These are phyloP conservation scores for Pungitius pungitius DNA, from an alignment of 2,113 vertebrate species.

Conservation along the genomic window DNA sequence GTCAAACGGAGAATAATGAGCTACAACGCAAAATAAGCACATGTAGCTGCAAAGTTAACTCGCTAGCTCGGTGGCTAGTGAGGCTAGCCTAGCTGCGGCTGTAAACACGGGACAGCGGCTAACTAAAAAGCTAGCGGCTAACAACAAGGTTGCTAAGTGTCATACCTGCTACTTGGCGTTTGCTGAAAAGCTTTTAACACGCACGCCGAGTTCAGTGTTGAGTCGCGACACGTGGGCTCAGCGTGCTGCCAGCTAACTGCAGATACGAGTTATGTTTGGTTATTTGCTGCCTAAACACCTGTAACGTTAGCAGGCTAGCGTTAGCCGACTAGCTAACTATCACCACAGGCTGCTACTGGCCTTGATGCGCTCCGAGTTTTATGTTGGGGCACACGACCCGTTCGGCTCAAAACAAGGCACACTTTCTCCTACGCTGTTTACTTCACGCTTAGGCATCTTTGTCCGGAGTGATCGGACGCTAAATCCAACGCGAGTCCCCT, in stretches of 20 bases:
- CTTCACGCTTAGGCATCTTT: slow-evolving; percentile 69
- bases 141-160: slow-evolving; percentile 71
- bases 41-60: slow-evolving; percentile 70
- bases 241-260: slow-evolving; percentile 40
- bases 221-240: slow-evolving; percentile 14
- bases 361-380: slow-evolving; percentile 69
- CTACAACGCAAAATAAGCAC: slow-evolving; percentile 57
- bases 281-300: slow-evolving; percentile 64
- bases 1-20: slow-evolving; percentile 12
- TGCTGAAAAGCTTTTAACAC: slow-evolving; percentile 25
- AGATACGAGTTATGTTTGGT: slow-evolving; percentile 44
- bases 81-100: slow-evolving; percentile 54
- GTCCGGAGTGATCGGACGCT: slow-evolving; percentile 33
- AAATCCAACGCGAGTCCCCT: slow-evolving; percentile 42
- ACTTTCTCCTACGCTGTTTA: slow-evolving; percentile 69
- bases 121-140: slow-evolving; percentile 65
- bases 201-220: slow-evolving; percentile 40
- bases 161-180: slow-evolving; percentile 35
- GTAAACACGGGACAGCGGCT: slow-evolving; percentile 72
- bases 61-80: slow-evolving; percentile 72
- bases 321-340: slow-evolving; percentile 56
- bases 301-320: slow-evolving; percentile 66
- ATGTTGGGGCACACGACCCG: slow-evolving; percentile 73
- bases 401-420: slow-evolving; percentile 73
- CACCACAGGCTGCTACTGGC: slow-evolving; percentile 77